Percentiles rank a stretch among this genome's conserved stretches.
Conservation (phyloP, 2,797 vertebrate species). For the Neopelma chrysocephalum region DNA sequence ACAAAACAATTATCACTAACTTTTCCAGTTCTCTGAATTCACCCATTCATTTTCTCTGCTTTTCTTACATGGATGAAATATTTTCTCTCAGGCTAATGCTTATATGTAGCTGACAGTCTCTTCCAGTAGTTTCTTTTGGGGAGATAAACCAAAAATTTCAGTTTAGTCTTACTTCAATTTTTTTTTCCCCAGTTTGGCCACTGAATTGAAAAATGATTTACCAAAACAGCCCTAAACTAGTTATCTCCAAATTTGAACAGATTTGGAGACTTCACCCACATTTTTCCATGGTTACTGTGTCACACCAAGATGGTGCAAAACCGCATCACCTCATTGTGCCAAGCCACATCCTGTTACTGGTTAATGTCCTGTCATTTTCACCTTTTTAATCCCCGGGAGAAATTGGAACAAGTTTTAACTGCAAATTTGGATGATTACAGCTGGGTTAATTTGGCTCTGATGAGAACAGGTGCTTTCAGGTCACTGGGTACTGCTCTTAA, state of each 20-base stretch:
- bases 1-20: not conserved
- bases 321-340: not conserved
- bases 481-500: not conserved
- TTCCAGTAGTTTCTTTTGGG: not conserved
- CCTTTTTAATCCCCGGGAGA: not conserved
- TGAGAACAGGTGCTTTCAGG: not conserved
- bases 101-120: not conserved
- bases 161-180: not conserved
- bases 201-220: not conserved
- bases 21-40: slow-evolving; percentile 7
- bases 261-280: not conserved
- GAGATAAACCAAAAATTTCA: not conserved
- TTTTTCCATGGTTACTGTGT: not conserved
- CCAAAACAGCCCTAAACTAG: not conserved
- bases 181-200: not conserved
- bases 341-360: not conserved
- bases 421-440: not conserved
- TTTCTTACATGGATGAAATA: not conserved
- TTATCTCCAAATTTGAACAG: not conserved
- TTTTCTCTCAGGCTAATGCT: not conserved
- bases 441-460: not conserved
- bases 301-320: not conserved
- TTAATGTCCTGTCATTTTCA: not conserved
- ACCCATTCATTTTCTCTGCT: not conserved
- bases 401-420: not conserved